Evolutionary conservation across 2,888 invertebrate genomes (phyloP).

Genomic region (Epistrophe eligans): DNA sequence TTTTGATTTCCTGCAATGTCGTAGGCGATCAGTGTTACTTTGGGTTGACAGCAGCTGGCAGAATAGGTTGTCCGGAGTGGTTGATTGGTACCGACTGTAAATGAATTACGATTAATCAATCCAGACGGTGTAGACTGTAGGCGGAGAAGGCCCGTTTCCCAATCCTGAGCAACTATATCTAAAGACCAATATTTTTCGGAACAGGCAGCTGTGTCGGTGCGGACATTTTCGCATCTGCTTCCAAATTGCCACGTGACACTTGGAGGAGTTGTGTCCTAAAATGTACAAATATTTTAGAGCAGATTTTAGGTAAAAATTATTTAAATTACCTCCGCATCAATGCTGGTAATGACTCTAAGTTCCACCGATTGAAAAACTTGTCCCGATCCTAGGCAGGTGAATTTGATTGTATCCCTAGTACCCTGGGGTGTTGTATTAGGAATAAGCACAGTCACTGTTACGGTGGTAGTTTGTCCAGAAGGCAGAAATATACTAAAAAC

Average conservation of each 20-base stretch:
- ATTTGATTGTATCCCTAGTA: slow-evolving; percentile 87
- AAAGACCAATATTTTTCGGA: slow-evolving; percentile 89
- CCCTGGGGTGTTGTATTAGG: slow-evolving; percentile 85
- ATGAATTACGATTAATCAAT: slow-evolving; percentile 86
- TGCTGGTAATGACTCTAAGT: slow-evolving; percentile 82
- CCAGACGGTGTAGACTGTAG: slow-evolving; percentile 86
- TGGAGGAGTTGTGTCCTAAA: slow-evolving; percentile 86
- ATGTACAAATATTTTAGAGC: neutral
- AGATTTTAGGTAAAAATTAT: neutral
- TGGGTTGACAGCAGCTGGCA: slow-evolving; percentile 89
- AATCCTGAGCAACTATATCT: slow-evolving; percentile 88
- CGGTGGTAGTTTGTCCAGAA: slow-evolving; percentile 85
- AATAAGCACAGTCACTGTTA: slow-evolving; percentile 85
- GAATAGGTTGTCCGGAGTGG: slow-evolving; percentile 88
- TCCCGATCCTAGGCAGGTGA: slow-evolving; percentile 85
- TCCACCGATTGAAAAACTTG: slow-evolving; percentile 83
- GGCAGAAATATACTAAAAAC: slow-evolving; percentile 79
- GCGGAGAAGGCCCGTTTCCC: slow-evolving; percentile 87
- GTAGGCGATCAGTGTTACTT: slow-evolving; percentile 87
- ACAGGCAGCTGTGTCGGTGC: slow-evolving; percentile 85
- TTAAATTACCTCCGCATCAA: slow-evolving; percentile 80
- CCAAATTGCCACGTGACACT: slow-evolving; percentile 87
- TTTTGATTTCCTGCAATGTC: slow-evolving; percentile 89
- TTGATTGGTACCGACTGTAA: slow-evolving; percentile 88
- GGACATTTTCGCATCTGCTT: slow-evolving; percentile 85